Conservation (phyloP, 2,888 invertebrate species). For the Callimorpha dominula region DNA sequence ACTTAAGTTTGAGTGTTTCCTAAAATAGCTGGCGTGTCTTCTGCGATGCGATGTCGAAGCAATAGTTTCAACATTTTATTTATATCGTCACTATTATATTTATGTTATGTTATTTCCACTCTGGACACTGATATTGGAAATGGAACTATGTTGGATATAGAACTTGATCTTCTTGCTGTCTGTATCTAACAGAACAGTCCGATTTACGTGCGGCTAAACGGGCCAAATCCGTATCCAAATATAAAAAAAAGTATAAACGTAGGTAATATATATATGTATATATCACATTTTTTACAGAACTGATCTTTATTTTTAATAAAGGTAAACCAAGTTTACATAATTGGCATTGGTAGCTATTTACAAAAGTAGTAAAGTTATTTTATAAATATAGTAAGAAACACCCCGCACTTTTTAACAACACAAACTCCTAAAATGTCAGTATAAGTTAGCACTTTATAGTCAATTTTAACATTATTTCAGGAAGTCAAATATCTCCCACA, state of each 20-base stretch:
- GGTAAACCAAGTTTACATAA: neutral
- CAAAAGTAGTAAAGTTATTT: neutral
- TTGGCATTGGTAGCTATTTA: neutral
- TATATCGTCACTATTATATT: conserved; percentile 1
- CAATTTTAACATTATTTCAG: neutral
- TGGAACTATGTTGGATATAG: neutral
- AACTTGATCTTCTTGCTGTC: neutral
- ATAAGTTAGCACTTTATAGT: no score
- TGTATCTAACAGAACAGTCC: neutral
- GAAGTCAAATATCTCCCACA: neutral
- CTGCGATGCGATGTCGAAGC: neutral
- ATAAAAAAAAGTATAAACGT: neutral
- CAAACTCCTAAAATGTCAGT: neutral
- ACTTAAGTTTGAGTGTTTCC: conserved; percentile 10
- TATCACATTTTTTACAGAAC: neutral
- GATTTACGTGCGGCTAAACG: no score
- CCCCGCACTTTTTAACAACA: neutral
- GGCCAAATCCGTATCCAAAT: no score
- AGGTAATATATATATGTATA: neutral
- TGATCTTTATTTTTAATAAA: neutral
- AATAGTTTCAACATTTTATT: conserved; percentile 11
- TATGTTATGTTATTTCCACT: neutral
- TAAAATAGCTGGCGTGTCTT: conserved; percentile 7
- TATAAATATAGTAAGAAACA: neutral
- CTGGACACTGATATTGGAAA: neutral